Percentiles rank a stretch among this genome's conserved stretches.
Evolutionary conservation across 1,140 invertebrate genomes (phyloP).

Genomic region (Lasioglossum baleicum): DNA sequence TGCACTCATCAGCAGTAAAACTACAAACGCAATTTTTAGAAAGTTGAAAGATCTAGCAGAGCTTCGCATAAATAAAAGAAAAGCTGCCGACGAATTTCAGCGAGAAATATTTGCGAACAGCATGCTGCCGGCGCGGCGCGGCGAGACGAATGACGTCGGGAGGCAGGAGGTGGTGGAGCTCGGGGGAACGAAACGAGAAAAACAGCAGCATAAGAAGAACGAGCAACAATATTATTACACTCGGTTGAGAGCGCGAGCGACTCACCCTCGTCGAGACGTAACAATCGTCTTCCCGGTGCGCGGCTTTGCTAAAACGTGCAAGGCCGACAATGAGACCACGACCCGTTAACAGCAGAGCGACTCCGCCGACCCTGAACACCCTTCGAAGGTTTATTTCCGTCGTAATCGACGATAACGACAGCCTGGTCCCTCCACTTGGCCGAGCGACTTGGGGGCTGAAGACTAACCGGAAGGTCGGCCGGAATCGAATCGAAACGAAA

Average conservation of each 20-base stretch:
- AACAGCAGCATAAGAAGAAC: too few relatives aligned
- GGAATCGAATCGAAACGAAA: background rate
- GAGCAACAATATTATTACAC: too few relatives aligned
- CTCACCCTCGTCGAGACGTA: background rate
- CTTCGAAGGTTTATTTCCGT: background rate
- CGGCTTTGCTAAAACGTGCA: background rate
- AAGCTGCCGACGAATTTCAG: too few relatives aligned
- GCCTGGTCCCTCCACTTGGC: background rate
- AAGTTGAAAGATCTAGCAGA: too few relatives aligned
- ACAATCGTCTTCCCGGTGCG: background rate
- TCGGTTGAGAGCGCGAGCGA: background rate
- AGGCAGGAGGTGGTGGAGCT: too few relatives aligned
- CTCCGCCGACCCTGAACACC: background rate
- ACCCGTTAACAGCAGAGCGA: background rate
- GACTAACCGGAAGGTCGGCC: background rate
- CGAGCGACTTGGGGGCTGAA: slow-evolving; percentile 10
- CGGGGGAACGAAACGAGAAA: too few relatives aligned
- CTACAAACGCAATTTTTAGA: too few relatives aligned
- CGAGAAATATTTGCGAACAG: too few relatives aligned
- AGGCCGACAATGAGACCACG: background rate
- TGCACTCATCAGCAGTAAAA: too few relatives aligned
- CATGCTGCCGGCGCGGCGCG: too few relatives aligned
- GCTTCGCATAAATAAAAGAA: too few relatives aligned
- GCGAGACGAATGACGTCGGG: background rate
- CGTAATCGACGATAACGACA: background rate